phyloP scores from a whole-genome alignment of 2,888 invertebrate genomes.

The Falcaria lacertinaria region DNA sequence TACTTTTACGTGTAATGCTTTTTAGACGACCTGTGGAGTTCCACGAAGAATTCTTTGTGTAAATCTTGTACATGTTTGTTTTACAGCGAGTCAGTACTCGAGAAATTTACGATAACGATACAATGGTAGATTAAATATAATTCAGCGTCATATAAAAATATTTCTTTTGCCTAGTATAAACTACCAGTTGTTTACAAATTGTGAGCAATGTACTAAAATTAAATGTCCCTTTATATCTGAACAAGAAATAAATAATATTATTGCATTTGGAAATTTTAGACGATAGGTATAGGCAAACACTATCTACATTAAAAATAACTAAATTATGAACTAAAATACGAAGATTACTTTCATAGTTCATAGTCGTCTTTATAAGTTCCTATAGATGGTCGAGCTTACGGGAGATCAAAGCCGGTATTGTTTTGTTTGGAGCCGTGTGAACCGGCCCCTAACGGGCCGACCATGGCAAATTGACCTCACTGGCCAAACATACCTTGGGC shows the following conservation, averaged over 20 bases:
- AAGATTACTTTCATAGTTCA: too few species aligned
- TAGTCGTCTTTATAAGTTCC: neutral
- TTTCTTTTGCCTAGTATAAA: too few species aligned
- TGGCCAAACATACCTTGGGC: conserved; percentile 9
- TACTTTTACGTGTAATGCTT: conserved; percentile 4
- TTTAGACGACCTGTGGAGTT: neutral
- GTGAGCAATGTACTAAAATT: too few species aligned
- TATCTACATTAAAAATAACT: too few species aligned
- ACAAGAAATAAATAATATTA: too few species aligned
- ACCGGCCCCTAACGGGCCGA: conserved; percentile 33
- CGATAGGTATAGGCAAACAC: too few species aligned
- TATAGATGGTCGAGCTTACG: neutral
- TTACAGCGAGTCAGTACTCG: neutral
- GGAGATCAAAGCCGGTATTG: neutral
- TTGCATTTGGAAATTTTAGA: too few species aligned
- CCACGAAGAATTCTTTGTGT: neutral
- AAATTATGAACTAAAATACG: too few species aligned
- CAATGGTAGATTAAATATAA: neutral
- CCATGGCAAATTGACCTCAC: conserved; percentile 27
- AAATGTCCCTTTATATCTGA: too few species aligned
- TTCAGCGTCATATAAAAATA: too few species aligned
- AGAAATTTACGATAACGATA: neutral
- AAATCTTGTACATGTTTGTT: neutral
- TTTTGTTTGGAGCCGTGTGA: conserved; percentile 31
- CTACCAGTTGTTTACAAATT: too few species aligned